These are phyloP conservation scores for Bambusicola thoracicus DNA, from an alignment of 2,113 vertebrate species.

Conservation along the genomic window DNA sequence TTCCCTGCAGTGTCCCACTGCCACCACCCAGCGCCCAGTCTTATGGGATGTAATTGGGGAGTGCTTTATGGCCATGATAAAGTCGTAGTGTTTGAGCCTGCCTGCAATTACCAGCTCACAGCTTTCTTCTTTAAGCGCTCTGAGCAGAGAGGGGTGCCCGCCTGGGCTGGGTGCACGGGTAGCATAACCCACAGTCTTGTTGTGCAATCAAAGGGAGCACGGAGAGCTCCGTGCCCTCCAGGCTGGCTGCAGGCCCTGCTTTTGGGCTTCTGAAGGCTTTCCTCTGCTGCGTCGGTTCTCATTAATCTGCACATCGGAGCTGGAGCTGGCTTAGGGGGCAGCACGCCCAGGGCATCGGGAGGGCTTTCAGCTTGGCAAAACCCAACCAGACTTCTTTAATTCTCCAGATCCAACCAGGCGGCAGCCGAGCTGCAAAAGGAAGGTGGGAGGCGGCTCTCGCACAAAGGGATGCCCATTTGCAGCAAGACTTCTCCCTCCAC, in stretches of 20 bases:
- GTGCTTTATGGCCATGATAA: background rate
- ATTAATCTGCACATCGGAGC: background rate
- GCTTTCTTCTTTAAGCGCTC: background rate
- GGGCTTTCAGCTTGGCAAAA: background rate
- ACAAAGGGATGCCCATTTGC: accelerated
- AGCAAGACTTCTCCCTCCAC: background rate
- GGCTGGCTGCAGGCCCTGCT: constrained; percentile 28
- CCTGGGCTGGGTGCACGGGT: too few species aligned
- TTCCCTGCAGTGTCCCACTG: accelerated
- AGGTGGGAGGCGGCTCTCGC: accelerated
- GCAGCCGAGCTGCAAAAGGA: accelerated
- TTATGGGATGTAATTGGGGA: background rate
- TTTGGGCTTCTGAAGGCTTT: constrained; percentile 24
- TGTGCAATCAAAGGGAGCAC: background rate
- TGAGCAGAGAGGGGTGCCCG: background rate
- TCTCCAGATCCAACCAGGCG: too few species aligned
- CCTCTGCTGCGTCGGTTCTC: background rate
- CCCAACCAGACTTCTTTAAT: background rate
- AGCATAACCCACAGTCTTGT: too few species aligned
- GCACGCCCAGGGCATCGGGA: too few species aligned
- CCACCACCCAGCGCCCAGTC: background rate
- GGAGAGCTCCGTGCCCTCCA: background rate
- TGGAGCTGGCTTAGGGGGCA: too few species aligned
- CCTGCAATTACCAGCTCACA: background rate
- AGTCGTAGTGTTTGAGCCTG: background rate